Evolutionary conservation across 2,888 invertebrate species (phyloP), one percentile per base, ranked within the genome.

Genomic region (Agrochola lychnidis): DNA sequence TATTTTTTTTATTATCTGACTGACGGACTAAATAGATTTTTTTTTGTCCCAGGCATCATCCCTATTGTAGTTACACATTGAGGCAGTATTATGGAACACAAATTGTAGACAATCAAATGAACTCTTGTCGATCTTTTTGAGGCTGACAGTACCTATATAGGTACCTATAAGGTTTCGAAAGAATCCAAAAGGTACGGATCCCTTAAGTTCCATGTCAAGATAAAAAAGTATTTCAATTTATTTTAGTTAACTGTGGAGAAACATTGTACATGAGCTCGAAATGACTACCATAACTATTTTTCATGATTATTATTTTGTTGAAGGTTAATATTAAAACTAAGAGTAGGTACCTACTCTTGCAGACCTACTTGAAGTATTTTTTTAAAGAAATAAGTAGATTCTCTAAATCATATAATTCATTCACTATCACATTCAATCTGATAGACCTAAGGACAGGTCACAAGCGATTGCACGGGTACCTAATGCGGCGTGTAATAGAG

Each of bases 401-500:
- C 1, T 12, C 10, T 1, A 6, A 66, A 66, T 30, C 4, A 30
- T 4, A 25, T 36, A 36, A 36, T 36, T 36, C 36, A 36, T 48
- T 30, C 1, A n/a, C n/a, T n/a, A 30, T 42, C 0, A 22, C 36
- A 45, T 40, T 53, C 10, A 48, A 16, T 10, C 12, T 57, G 25
- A 66, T n/a, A 36, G 48, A 30, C 22, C 42, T 62, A 30, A 30
- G n/a, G 14, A 25, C 59, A 64, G 30, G 16, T 42, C 22, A 45
- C 40, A 14, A 36, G 59, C 30, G 36, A 42, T 40, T 53, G 72
- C 79, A 53, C 19, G 56, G n/a, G 3, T 36, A 57, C 14, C 67
- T 86, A 85, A 90, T 84, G 88, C 70, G 71, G 73, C 88, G 88
- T 87, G 85, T 89, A 85, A 86, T 86, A 80, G 84, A 81, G 82